Base-by-base conservation (phyloP, 2,113 vertebrate genomes). In the Axis porcinus region DNA sequence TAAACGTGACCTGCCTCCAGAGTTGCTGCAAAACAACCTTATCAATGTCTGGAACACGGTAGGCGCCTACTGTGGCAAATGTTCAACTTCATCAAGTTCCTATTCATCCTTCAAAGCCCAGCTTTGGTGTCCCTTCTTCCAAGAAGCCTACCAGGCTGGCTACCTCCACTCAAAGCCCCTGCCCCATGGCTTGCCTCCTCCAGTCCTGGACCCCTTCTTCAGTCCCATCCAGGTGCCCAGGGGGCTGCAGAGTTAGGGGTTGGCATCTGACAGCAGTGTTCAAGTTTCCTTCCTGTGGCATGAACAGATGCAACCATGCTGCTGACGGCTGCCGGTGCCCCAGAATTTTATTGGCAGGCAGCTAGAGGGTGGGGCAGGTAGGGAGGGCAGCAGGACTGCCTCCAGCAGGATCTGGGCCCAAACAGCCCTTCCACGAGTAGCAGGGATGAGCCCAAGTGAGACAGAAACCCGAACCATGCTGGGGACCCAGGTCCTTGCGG, bases 311-410 rank as follows among this genome's bases (percentile, higher is more conserved):
- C 0, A 0, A 3, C 7, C 21, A 12, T 1, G 27, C 19, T 17
- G 60, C 50, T 27, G 25, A 60, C 79, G 8, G 50, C 50, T 47
- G 27, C 67, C 0, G 9, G 9, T 21, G 40, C 33, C 67, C 12
- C n/a, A 25, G 47, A n/a, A 45, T 9, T 98, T 97, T 98, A 98
- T 97, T 97, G 93, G 85, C 47, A 58, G 81, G 25, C 74, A 13
- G 50, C 17, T 94, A 85, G 43, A 15, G 27, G 16, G 10, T 3
- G 13, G 14, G 25, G 25, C 21, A 23, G 13, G 10, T 3, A 14
- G 14, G 52, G 21, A 14, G 45, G 11, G 79, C 1, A 3, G 30
- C 47, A 52, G 19, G 33, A 74, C 78, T n/a, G 70, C 33, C 28
- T 81, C 36, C 83, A n/a, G 54, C 74, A 43, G 33, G 70, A n/a